These are phyloP conservation scores for Amphiduros pacificus DNA, from an alignment of 2,888 invertebrate species.

Conservation along the genomic window DNA sequence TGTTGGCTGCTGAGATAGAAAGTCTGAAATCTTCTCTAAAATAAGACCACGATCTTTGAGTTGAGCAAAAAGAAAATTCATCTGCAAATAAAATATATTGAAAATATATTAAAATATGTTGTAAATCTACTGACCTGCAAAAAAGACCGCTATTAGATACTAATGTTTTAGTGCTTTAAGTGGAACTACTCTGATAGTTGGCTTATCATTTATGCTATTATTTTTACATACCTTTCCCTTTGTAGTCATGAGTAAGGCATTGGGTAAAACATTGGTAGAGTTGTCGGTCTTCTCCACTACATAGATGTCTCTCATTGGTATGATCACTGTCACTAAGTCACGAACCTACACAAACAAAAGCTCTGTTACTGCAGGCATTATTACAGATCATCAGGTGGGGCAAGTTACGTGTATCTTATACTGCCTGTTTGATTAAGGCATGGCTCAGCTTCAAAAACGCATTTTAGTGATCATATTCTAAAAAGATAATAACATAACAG, in stretches of 20 bases:
- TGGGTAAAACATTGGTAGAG: slow-evolving; percentile 67
- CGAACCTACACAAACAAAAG: slow-evolving; percentile 69
- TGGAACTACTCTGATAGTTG: too few species aligned
- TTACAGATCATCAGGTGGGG: too few species aligned
- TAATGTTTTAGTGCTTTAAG: too few species aligned
- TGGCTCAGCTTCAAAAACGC: too few species aligned
- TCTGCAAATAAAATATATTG: slow-evolving; percentile 41
- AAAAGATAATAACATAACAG: too few species aligned
- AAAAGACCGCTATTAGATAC: too few species aligned
- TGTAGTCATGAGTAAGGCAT: slow-evolving; percentile 80
- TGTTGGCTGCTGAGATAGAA: slow-evolving; percentile 70
- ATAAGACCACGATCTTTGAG: slow-evolving; percentile 86
- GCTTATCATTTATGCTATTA: not conserved
- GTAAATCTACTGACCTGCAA: too few species aligned
- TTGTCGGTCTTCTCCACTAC: slow-evolving; percentile 77
- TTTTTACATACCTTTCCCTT: slow-evolving; percentile 68
- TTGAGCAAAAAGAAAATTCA: slow-evolving; percentile 83
- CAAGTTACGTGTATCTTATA: too few species aligned
- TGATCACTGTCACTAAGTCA: slow-evolving; percentile 80
- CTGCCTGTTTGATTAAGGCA: too few species aligned
- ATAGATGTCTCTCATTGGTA: slow-evolving; percentile 83
- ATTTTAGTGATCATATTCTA: too few species aligned
- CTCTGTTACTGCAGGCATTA: too few species aligned
- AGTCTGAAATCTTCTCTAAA: slow-evolving; percentile 84
- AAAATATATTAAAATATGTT: too few species aligned